Evolutionary conservation across 2,888 invertebrate species (phyloP).

Genomic region (Gastracanthus pulcherrimus): DNA sequence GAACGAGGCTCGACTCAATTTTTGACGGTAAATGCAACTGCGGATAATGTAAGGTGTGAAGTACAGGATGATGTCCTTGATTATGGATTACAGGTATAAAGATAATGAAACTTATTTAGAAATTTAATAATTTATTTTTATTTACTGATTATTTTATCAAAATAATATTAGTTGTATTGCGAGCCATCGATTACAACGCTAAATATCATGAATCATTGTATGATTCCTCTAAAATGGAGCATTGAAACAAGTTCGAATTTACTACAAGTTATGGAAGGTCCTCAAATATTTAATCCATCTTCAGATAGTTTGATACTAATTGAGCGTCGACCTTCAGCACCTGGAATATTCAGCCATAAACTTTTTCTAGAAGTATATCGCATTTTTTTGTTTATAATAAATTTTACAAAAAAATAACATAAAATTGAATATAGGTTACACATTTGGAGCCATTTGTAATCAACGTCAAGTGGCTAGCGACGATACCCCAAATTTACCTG

Average conservation of each 20-base stretch:
- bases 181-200: slow-evolving; percentile 70
- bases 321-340: slow-evolving; percentile 20
- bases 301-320: slow-evolving; percentile 27
- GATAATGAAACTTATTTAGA: not conserved
- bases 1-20: slow-evolving; percentile 1
- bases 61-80: slow-evolving; percentile 34
- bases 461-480: slow-evolving; percentile 80
- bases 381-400: not conserved
- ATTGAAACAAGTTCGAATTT: slow-evolving; percentile 29
- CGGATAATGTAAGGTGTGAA: slow-evolving; percentile 41
- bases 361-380: slow-evolving; percentile 44
- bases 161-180: slow-evolving; percentile 72
- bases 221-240: slow-evolving; percentile 66
- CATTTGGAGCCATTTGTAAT: slow-evolving; percentile 80
- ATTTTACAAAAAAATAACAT: slow-evolving; percentile 19
- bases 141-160: not conserved
- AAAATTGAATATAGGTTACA: slow-evolving; percentile 68
- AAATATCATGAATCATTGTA: slow-evolving; percentile 79
- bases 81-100: slow-evolving; percentile 46
- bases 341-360: slow-evolving; percentile 42
- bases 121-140: not conserved
- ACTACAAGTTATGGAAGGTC: slow-evolving; percentile 53
- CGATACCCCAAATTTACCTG: slow-evolving; percentile 81
- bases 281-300: slow-evolving; percentile 9
- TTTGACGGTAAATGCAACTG: slow-evolving; percentile 28